Percentiles rank a stretch among this genome's conserved stretches.
Evolutionary conservation across 2,113 vertebrate species (phyloP).

Genomic region (Mustela nigripes): DNA sequence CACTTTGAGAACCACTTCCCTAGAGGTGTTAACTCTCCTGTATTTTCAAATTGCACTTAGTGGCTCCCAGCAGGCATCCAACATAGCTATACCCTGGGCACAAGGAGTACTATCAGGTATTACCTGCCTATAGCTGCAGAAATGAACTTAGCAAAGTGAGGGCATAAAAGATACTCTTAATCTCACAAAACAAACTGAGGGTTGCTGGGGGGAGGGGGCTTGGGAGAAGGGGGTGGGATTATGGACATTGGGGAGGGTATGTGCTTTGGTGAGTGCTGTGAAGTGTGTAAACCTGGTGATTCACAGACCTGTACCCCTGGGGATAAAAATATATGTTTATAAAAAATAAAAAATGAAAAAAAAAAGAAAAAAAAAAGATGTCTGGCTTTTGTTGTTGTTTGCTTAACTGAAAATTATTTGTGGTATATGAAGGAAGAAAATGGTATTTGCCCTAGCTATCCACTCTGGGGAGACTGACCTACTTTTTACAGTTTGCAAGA

Average conservation of each 20-base stretch:
- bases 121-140: background rate
- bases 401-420: background rate
- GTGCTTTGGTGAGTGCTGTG: too few relatives aligned
- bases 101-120: background rate
- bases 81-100: background rate
- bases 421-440: background rate
- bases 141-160: background rate
- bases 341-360: too few relatives aligned
- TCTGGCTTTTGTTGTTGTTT: background rate
- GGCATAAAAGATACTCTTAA: background rate
- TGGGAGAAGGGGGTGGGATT: too few relatives aligned
- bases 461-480: background rate
- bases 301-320: too few relatives aligned
- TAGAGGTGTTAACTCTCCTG: background rate
- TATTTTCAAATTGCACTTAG: background rate
- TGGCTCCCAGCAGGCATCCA: background rate
- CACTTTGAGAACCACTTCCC: background rate
- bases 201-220: too few relatives aligned
- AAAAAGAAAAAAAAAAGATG: background rate
- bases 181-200: too few relatives aligned
- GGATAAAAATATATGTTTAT: too few relatives aligned
- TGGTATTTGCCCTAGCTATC: background rate
- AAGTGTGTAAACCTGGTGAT: too few relatives aligned
- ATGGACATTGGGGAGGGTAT: too few relatives aligned
- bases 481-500: background rate